Evolutionary conservation across 1,140 invertebrate species (phyloP), one percentile per base, ranked within the genome.

Genomic region (Dendrolimus punctatus): DNA sequence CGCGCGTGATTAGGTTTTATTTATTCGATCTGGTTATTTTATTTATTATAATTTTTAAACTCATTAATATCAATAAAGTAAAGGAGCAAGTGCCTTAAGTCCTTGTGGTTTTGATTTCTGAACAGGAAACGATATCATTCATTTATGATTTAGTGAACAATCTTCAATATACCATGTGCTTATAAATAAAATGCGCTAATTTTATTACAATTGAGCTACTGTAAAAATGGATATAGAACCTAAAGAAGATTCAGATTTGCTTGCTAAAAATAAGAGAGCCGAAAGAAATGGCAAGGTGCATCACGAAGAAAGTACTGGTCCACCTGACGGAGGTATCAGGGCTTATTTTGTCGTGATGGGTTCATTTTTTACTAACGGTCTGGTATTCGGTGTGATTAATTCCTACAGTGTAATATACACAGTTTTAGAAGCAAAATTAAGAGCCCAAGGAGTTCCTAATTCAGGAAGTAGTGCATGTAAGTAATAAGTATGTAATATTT

Each of bases 371-470:
- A 94, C 93, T 70, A 98, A 98, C 82, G 96, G 96, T 1, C 92
- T 97, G 39, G 89, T 98, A 8, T 97, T 98, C 76, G 95, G 96
- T 10, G 91, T 96, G 42, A 96, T 98, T 68, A 98, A 98, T 86
- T 93, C 93, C 0, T 97, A 95, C 73, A 94, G 95, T 43, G 91
- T 96, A 6, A 90, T 98, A 46, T 95, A 95, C 76, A 85, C 90
- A 4, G 88, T 93, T 45, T 89, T 98, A 41, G 87, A 91, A 62
- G 89, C 92, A 8, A 88, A 90, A 53, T 86, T 96, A 44, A 74
- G 88, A 52, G 75, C 85, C 2, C 84, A 89, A 43, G 91, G 91
- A 4, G 90, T 92, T 38, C 80, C 85, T 5, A 93, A 94, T 59
- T 90, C 92, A 3, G 91, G 93, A 8, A 92, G 92, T 51, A 94